phyloP scores from a whole-genome alignment of 2,888 invertebrate genomes.

The Agrotis exclamationis region DNA sequence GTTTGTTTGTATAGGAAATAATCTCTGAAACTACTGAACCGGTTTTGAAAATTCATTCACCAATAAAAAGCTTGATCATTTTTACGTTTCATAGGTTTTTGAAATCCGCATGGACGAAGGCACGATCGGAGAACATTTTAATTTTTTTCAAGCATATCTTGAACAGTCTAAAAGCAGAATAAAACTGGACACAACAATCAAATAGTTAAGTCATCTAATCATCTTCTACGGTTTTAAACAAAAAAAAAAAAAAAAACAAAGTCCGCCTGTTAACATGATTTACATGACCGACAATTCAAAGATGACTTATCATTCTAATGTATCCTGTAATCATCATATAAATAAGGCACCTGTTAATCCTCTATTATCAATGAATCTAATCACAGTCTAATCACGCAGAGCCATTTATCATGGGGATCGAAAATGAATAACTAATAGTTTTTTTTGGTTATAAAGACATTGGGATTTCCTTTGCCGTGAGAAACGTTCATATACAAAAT shows the following conservation, averaged over 20 bases:
- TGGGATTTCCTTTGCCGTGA: constrained; percentile 24
- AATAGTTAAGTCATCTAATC: not conserved
- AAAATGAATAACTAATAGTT: constrained; percentile 31
- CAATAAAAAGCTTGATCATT: too few relatives aligned
- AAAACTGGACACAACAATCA: not conserved
- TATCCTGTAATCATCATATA: constrained; percentile 9
- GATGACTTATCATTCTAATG: constrained; percentile 24
- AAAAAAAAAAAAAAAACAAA: not conserved
- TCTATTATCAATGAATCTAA: constrained; percentile 11
- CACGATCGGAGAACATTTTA: too few relatives aligned
- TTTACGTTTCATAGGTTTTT: too few relatives aligned
- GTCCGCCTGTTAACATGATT: constrained; percentile 23
- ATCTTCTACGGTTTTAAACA: not conserved
- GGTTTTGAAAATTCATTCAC: too few relatives aligned
- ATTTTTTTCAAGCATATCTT: too few relatives aligned
- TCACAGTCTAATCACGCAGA: constrained; percentile 30
- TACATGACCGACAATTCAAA: constrained; percentile 2
- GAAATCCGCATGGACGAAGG: too few relatives aligned
- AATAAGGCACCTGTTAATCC: constrained; percentile 17
- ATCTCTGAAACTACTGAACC: too few relatives aligned
- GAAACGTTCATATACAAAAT: constrained; percentile 14
- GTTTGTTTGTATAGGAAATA: too few relatives aligned
- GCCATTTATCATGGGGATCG: constrained; percentile 31
- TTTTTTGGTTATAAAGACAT: constrained; percentile 10
- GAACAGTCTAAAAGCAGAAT: too few relatives aligned